Conservation (phyloP, 2,888 invertebrate species). For the Clanis bilineata region DNA sequence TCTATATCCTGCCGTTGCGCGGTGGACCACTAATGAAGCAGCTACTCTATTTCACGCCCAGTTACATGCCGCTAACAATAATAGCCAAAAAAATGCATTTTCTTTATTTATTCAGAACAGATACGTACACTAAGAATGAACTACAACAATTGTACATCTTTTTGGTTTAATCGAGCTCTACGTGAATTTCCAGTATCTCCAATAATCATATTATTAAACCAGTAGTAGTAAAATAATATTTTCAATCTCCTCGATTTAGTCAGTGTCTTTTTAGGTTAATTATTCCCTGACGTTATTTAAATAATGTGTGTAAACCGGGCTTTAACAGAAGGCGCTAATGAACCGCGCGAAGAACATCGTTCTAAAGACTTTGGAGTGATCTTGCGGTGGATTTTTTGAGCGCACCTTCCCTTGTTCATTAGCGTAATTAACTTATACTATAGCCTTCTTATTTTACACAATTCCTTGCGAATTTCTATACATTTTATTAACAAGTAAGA, state of each 20-base stretch:
- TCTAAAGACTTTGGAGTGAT: conserved; percentile 80
- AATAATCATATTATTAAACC: too few species aligned
- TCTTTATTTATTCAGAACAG: not conserved
- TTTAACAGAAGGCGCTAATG: conserved; percentile 67
- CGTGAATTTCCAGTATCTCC: too few species aligned
- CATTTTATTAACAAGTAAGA: conserved; percentile 48
- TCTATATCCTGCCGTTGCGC: conserved; percentile 52
- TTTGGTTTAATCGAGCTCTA: too few species aligned
- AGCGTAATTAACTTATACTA: conserved; percentile 80
- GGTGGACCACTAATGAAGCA: conserved; percentile 68
- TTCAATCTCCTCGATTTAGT: too few species aligned
- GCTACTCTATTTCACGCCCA: conserved; percentile 49
- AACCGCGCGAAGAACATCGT: conserved; percentile 77
- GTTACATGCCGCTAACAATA: conserved; percentile 44
- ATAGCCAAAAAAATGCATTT: not conserved
- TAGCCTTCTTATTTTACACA: conserved; percentile 61
- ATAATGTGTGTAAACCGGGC: conserved; percentile 49
- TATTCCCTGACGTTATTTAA: not conserved
- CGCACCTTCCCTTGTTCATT: conserved; percentile 79
- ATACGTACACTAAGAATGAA: too few species aligned
- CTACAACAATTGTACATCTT: too few species aligned
- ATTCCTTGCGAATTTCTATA: conserved; percentile 59
- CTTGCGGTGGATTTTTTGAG: conserved; percentile 77
- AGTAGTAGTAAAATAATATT: too few species aligned
- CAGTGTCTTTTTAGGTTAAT: too few species aligned